These are phyloP conservation scores for Drosophila anceps DNA, from an alignment of 2,888 invertebrate species.

Conservation along the genomic window DNA sequence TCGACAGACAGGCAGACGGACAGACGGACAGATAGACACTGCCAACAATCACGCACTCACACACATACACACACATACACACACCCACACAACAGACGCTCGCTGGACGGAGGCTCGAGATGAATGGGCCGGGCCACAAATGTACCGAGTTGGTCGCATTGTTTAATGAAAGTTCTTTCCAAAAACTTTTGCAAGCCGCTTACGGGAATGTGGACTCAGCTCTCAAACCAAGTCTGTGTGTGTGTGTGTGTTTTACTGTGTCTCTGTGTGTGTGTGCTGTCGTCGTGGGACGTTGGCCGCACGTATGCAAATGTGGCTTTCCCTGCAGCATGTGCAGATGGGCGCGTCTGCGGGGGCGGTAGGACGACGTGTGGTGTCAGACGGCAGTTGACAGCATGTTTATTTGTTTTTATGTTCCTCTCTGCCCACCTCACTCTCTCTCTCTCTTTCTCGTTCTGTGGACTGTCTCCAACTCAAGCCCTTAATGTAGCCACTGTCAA, in stretches of 20 bases:
- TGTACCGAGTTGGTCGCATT: constrained; percentile 74
- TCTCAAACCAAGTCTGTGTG: constrained; percentile 20
- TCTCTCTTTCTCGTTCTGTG: neutral
- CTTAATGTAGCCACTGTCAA: constrained; percentile 51
- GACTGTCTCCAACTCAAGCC: neutral
- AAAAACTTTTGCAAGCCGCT: constrained; percentile 71
- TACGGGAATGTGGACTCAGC: constrained; percentile 40
- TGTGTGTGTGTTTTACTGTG: constrained; percentile 20
- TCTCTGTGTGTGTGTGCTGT: constrained; percentile 33
- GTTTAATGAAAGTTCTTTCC: constrained; percentile 81
- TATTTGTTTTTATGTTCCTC: constrained; percentile 70
- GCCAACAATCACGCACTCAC: constrained; percentile 14
- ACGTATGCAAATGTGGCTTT: constrained; percentile 64
- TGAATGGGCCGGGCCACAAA: constrained; percentile 67
- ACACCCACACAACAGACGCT: constrained; percentile 8
- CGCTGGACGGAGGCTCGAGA: constrained; percentile 53
- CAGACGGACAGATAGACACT: constrained; percentile 34
- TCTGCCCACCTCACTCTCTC: neutral
- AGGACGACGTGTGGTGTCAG: constrained; percentile 75
- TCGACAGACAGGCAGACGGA: constrained; percentile 7
- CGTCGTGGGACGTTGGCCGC: constrained; percentile 61
- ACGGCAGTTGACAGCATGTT: constrained; percentile 81
- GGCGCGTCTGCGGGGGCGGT: constrained; percentile 39
- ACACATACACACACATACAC: constrained; percentile 1
- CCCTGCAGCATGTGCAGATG: constrained; percentile 39